A percentile compares a stretch with the other conserved stretches of the same genome.
phyloP scores from a whole-genome alignment of 2,113 vertebrate genomes.

The Salvator merianae region DNA sequence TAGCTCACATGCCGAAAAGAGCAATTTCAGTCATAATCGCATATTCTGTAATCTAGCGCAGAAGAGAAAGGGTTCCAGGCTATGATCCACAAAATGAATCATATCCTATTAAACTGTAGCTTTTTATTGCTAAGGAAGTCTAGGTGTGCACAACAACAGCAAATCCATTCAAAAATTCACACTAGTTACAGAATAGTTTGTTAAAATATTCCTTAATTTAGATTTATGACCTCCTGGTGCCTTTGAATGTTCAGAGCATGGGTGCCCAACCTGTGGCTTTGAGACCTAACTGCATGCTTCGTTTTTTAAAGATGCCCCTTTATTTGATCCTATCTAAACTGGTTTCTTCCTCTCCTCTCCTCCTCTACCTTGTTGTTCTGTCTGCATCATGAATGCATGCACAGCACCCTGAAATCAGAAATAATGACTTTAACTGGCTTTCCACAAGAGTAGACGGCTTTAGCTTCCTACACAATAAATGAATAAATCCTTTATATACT shows the following conservation, averaged over 20 bases:
- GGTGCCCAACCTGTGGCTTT: background rate
- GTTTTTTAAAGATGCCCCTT: background rate
- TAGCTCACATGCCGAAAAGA: background rate
- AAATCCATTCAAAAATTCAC: background rate
- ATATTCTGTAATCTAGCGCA: background rate
- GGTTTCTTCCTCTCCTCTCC: background rate
- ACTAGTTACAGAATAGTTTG: too few relatives aligned
- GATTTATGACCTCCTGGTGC: background rate
- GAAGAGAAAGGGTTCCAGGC: background rate
- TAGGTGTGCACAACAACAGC: background rate
- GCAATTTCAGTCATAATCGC: background rate
- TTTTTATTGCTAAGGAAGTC: too few relatives aligned
- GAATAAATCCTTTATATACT: background rate
- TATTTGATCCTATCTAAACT: background rate
- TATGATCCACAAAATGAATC: conserved; percentile 24
- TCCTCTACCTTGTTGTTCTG: background rate
- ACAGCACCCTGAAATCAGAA: background rate
- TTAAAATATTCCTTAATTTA: background rate
- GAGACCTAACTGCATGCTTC: too few relatives aligned
- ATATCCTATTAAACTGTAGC: background rate
- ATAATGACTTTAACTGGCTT: background rate
- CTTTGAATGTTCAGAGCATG: background rate
- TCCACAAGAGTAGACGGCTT: background rate
- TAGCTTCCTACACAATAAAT: background rate
- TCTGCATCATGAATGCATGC: background rate